Evolutionary conservation across 2,797 vertebrate genomes (phyloP), one percentile per base, ranked within the genome.

Genomic region (Urosaurus nigricauda): DNA sequence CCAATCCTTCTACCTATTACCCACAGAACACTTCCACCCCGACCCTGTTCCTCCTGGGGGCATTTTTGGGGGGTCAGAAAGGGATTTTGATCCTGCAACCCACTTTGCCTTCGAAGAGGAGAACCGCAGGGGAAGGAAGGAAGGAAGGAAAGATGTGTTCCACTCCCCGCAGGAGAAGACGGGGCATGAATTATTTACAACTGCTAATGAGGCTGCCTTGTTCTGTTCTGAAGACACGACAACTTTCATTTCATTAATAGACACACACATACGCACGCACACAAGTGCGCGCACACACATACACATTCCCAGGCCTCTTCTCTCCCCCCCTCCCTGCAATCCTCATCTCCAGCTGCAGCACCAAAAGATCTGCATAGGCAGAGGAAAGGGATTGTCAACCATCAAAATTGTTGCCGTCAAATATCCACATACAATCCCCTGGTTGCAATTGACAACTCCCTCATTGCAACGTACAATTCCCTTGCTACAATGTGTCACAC

Each of bases 101-200:
- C 88, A 89, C 83, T 81, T 89, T 88, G 6, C 65, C 75, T 63
- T 47, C 1, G 16, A 35, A 53, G 37, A 88, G 2, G 32, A 84
- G 73, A 77, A 56, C 19, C 17, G 68, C 53, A 26, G 51, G 63
- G 81, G 17, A 1, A 14, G 81, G 47, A 3, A 17, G 19, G n/a
- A 12, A 68, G 19, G 3, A 19, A 37, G 68, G 19, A 2, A 19
- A 37, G 68, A 24, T n/a, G 26, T n/a, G 32, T 63, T 56, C 43
- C 16, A 29, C 51, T 60, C 11, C 51, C 65, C 13, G 16, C 8
- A 6, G 43, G 79, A 71, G 26, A 43, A 40, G 75, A 47, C 68
- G 29, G 2, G 75, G 65, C 86, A 89, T 80, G 32, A 89, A 89
- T 89, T 89, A 89, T 85, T 85, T 85, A 74, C 83, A 40, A 78